Evolutionary conservation across 1,140 invertebrate species (phyloP), one percentile per base, ranked within the genome.

Genomic region (Hermetia illucens): DNA sequence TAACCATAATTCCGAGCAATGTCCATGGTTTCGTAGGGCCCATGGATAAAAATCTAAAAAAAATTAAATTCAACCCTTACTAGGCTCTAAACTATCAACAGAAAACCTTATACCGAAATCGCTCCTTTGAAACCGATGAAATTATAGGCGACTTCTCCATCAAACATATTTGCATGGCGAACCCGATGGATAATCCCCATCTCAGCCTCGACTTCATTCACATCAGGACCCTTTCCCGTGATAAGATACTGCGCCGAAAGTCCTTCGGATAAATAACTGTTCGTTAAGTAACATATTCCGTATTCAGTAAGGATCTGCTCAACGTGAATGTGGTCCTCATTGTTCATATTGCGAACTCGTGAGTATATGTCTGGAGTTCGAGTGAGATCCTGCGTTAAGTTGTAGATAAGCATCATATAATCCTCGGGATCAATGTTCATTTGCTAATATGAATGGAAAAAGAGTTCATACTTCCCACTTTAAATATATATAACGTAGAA

Each of bases 11-110:
- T n/a, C n/a, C n/a, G 24, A 25, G n/a, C 64, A 15, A 72, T 62
- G 42, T 73, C 69, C 15, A 71, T 66, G 0, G 69, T 61, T 42
- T 75, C 73, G 10, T 61, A 52, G 0, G 70, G 63, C 1, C 66
- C 65, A 34, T 74, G 70, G 6, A 73, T 51, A 43, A 64, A 74
- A 5, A 65, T 63, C 55, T 58, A 12, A 1, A 18, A 31, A 24
- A 21, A 34, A 12, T 32, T 8, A 27, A 22, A 42, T 35, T 5
- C 5, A 6, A 9, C 21, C 8, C 4, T 16, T 32, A 12, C 31
- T 8, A 5, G 13, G 5, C 9, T 6, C 5, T 8, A 8, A 12
- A 5, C 16, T 6, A 32, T 32, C 16, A 12, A 32, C 9, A 20
- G 6, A 5, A 34, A 21, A 22, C 1, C 21, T 29, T 21, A 31